phyloP scores from a whole-genome alignment of 2,797 vertebrate species.

The Pipistrellus pipistrellus region DNA sequence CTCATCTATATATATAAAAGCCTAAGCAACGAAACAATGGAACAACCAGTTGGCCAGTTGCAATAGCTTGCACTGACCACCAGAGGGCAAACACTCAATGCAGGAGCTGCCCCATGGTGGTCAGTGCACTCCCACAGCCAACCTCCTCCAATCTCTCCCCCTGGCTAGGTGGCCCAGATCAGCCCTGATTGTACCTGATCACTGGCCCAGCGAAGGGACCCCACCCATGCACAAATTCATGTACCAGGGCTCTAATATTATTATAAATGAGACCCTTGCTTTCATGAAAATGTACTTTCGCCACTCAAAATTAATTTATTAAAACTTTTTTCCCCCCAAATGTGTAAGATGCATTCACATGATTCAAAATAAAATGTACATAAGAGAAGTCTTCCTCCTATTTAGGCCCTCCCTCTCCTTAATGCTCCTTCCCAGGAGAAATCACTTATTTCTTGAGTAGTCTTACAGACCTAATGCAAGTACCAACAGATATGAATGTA shows the following conservation, averaged over 20 bases:
- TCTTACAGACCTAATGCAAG: slow-evolving; percentile 4
- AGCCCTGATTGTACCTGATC: too few relatives aligned
- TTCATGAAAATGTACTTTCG: slow-evolving; percentile 21
- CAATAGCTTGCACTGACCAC: too few relatives aligned
- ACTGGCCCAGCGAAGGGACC: too few relatives aligned
- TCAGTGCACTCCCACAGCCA: too few relatives aligned
- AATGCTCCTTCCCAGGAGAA: neutral
- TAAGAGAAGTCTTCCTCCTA: neutral
- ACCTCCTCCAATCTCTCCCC: too few relatives aligned
- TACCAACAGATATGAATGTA: neutral
- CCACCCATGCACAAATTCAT: too few relatives aligned
- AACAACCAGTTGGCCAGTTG: too few relatives aligned
- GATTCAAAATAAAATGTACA: slow-evolving; percentile 1
- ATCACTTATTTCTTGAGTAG: neutral
- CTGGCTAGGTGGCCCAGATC: too few relatives aligned
- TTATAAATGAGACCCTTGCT: neutral
- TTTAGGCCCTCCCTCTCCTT: neutral
- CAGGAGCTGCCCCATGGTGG: too few relatives aligned
- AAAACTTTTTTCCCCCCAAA: too few relatives aligned
- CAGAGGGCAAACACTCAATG: too few relatives aligned
- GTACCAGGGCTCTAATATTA: neutral
- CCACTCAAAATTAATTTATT: slow-evolving; percentile 3
- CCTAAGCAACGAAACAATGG: too few relatives aligned
- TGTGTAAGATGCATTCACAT: neutral
- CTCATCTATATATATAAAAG: neutral